Base-by-base conservation (phyloP, 1,140 invertebrate genomes). In the Cyrtorhinus lividipennis region DNA sequence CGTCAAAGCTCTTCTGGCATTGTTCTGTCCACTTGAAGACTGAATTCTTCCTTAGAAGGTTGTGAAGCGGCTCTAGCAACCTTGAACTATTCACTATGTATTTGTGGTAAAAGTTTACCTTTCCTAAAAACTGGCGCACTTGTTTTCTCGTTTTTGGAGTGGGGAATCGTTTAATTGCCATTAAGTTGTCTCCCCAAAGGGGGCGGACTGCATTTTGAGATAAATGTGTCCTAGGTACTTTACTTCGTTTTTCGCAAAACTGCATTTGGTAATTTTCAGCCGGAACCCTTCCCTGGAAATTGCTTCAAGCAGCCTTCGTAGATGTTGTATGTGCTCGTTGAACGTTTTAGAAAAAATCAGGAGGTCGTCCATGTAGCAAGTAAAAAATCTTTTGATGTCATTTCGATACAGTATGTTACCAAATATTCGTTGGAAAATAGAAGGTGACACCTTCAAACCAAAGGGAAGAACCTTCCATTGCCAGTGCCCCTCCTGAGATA, bases 361-460 rank as follows among this genome's bases (percentile, higher is more conserved):
- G 2, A 57, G 22, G 24, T 57, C 56, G 15, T 57, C 56, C 15
- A 57, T 20, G 24, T 57, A 57, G 24, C 24, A 23, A 23, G 24
- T 24, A 24, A 13, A 22, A 24, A 57, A 57, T 8, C 24, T 24
- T 2, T 18, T 23, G 24, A 18, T 15, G 2, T 24, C 56, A 24
- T 57, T 18, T 23, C 56, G 56, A 3, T 24, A 15, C 22, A 57
- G 1, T 1, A 24, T 8, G 24, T 15, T 24, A 2, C 26, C 59
- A 57, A 69, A 48, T 56, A 68, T 66, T 61, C 73, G 63, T 76
- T 77, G n/a, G 75, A 72, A 69, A 72, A 77, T 3, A 75, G 71
- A n/a, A 73, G 76, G 1, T 74, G 76, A 0, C 74, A 67, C 65
- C 64, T 73, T 72, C 18, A 72, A 64, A 1, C 71, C 70, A 62